Percentiles rank a stretch among this genome's conserved stretches.
These are phyloP conservation scores for Subacronicta megacephala DNA, from an alignment of 2,888 invertebrate species.

Conservation along the genomic window DNA sequence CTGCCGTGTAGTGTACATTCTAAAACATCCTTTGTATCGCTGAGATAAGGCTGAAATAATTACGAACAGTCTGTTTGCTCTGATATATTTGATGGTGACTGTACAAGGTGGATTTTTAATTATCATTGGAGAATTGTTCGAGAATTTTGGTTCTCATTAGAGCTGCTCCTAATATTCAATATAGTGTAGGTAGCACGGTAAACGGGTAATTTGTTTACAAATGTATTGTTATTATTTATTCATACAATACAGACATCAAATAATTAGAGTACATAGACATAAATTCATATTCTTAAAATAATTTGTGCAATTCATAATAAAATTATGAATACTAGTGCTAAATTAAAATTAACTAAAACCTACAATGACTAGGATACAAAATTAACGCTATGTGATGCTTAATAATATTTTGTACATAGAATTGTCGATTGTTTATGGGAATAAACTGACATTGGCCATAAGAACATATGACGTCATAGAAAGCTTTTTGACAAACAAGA, in stretches of 20 bases:
- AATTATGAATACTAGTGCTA: constrained; percentile 43
- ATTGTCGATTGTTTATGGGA: constrained; percentile 52
- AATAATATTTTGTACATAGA: constrained; percentile 66
- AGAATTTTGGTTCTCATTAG: neutral
- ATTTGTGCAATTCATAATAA: constrained; percentile 50
- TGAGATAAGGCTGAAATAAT: too few species aligned
- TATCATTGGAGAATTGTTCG: neutral
- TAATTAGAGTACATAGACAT: constrained; percentile 21
- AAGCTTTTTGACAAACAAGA: constrained; percentile 3
- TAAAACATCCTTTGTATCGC: too few species aligned
- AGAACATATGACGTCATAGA: constrained; percentile 6
- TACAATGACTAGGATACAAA: constrained; percentile 66
- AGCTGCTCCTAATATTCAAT: neutral
- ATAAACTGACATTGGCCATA: constrained; percentile 21
- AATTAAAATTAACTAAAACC: constrained; percentile 59
- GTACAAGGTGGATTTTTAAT: neutral
- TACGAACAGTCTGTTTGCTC: too few species aligned
- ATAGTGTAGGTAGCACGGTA: constrained; percentile 3
- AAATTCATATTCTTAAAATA: constrained; percentile 38
- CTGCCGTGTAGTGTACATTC: too few species aligned
- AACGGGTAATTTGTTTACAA: constrained; percentile 8
- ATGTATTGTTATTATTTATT: constrained; percentile 13
- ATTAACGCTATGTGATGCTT: constrained; percentile 58
- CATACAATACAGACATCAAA: constrained; percentile 38
- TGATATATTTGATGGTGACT: too few species aligned